A percentile compares a stretch with the other conserved stretches of the same genome.
Conservation (phyloP, 2,113 vertebrate genomes). For the Catagonus wagneri region DNA sequence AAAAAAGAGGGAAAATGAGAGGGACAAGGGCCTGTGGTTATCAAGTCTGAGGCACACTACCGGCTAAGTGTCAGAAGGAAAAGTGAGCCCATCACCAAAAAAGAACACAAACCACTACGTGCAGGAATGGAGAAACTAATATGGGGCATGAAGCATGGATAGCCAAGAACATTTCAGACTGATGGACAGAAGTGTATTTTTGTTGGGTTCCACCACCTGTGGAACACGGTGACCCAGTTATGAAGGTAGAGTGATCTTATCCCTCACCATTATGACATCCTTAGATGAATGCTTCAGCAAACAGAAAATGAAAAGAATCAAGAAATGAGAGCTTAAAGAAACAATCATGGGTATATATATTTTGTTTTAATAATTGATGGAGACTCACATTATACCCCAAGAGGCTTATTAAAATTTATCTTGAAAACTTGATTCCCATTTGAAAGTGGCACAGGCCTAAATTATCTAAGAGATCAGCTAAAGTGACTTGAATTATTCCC, state of each 20-base stretch:
- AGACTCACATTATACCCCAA: neutral
- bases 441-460: neutral
- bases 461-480: neutral
- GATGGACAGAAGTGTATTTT: neutral
- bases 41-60: neutral
- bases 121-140: neutral
- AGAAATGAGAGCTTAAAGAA: neutral
- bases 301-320: neutral
- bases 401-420: neutral
- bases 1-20: neutral
- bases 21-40: neutral
- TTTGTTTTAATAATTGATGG: neutral
- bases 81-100: neutral
- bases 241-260: neutral
- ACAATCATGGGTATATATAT: neutral
- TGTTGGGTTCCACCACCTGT: neutral
- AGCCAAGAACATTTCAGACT: neutral
- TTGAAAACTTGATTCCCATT: neutral
- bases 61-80: neutral
- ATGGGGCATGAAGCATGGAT: neutral
- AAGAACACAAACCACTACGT: fast-evolving
- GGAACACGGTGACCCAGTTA: neutral
- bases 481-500: neutral
- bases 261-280: neutral
- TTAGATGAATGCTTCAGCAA: neutral